phyloP scores from a whole-genome alignment of 1,140 invertebrate species.

The Diorhabda sublineata region DNA sequence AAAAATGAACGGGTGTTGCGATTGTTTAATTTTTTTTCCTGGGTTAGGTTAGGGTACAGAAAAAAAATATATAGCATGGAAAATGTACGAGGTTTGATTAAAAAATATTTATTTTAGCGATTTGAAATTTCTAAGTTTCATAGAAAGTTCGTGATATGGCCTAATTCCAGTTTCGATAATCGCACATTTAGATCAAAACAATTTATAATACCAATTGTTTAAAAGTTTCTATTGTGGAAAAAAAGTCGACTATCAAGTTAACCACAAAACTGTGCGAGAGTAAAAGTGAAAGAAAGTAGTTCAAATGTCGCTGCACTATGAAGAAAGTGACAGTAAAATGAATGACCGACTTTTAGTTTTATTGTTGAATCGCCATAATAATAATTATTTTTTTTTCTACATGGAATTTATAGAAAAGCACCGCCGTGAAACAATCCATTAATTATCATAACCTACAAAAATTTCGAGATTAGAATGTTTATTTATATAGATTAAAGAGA shows the following conservation, averaged over 20 bases:
- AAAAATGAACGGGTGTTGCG: too few species aligned
- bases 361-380: neutral
- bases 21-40: too few species aligned
- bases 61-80: too few species aligned
- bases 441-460: neutral
- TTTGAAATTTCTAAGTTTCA: too few species aligned
- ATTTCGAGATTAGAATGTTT: neutral
- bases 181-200: too few species aligned
- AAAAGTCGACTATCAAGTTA: neutral
- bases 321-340: conserved; percentile 2
- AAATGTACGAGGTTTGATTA: too few species aligned
- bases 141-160: too few species aligned
- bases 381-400: neutral
- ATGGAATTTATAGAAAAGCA: neutral
- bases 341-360: neutral
- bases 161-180: too few species aligned
- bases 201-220: too few species aligned
- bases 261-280: neutral
- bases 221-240: neutral
- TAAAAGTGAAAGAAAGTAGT: conserved; percentile 2
- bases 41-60: too few species aligned
- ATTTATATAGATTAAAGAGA: too few species aligned
- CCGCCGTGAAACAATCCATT: neutral
- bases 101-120: too few species aligned
- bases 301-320: neutral